Percentiles rank a stretch among this genome's conserved stretches.
Conservation (phyloP, 2,113 vertebrate genomes). For the Corvus moneduloides region DNA sequence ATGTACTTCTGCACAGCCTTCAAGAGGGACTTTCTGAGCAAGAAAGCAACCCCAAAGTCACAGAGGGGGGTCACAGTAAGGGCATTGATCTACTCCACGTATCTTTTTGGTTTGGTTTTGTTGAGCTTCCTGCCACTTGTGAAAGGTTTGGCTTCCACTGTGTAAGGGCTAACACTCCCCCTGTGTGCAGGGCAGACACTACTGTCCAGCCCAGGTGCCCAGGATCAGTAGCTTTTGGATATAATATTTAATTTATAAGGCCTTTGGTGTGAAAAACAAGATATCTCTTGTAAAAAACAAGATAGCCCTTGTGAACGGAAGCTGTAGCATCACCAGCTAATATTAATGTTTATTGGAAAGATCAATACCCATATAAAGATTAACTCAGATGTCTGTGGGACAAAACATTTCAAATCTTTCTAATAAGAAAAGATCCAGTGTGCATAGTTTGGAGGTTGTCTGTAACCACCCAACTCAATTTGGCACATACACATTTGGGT, state of each 20-base stretch:
- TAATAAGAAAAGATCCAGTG: neutral
- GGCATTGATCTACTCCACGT: neutral
- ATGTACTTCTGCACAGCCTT: neutral
- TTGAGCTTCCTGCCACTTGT: neutral
- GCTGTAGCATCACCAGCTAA: neutral
- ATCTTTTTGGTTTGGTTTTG: neutral
- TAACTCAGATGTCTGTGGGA: fast-evolving
- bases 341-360: neutral
- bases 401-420: neutral
- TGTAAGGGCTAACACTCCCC: neutral
- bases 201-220: neutral
- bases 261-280: neutral
- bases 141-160: neutral
- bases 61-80: neutral
- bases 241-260: neutral
- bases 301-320: neutral
- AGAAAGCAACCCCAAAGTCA: neutral
- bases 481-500: neutral
- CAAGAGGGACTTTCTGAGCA: neutral
- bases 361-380: neutral
- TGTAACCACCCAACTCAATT: neutral
- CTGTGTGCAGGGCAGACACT: neutral
- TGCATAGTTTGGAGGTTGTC: neutral
- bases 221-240: neutral
- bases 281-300: neutral